Base-by-base conservation (phyloP, 2,113 vertebrate species). In the Sminthopsis crassicaudata region DNA sequence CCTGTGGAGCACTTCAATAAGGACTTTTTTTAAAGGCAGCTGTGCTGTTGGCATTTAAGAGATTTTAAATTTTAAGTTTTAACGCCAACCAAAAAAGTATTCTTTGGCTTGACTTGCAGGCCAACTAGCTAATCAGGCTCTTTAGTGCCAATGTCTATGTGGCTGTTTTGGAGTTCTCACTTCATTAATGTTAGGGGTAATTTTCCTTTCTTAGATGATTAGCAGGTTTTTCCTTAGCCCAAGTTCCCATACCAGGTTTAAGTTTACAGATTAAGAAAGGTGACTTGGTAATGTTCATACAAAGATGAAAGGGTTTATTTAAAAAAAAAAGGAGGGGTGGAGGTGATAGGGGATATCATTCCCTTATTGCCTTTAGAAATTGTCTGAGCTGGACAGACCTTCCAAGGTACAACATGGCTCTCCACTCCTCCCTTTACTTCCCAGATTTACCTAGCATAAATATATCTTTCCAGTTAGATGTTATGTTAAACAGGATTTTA, bases 11-110 rank as follows among this genome's bases (percentile, higher is more conserved):
- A 54, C 90, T 55, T 96, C 88, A 46, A 1, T 22, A 10, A 4
- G 22, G 67, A 96, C 30, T 89, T 48, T 46, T 89, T 54, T 95
- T n/a, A 94, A 96, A 95, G 52, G 36, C 51, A 94, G 10, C 94
- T 89, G 16, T 93, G 42, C 91, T 93, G 94, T 97, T 92, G 94
- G 94, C 52, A 60, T 57, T 95, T 60, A 92, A 93, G n/a, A 36
- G 93, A 42, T 53, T 95, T 90, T 91, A 55, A 95, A 93, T 36
- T 93, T 94, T 53, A 92, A 67, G 27, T 95, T 95, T 94, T 90
- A 93, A 36, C 30, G 92, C 23, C n/a, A 96, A 94, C 52, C 96
- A 27, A 94, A 95, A 93, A 94, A 54, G 46, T 22, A 84, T 53
- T n/a, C n/a, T 93, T 96, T 67, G 51, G n/a, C 67, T 42, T 42